Evolutionary conservation across 2,113 vertebrate genomes (phyloP).

Genomic region (Gymnarchus niloticus): DNA sequence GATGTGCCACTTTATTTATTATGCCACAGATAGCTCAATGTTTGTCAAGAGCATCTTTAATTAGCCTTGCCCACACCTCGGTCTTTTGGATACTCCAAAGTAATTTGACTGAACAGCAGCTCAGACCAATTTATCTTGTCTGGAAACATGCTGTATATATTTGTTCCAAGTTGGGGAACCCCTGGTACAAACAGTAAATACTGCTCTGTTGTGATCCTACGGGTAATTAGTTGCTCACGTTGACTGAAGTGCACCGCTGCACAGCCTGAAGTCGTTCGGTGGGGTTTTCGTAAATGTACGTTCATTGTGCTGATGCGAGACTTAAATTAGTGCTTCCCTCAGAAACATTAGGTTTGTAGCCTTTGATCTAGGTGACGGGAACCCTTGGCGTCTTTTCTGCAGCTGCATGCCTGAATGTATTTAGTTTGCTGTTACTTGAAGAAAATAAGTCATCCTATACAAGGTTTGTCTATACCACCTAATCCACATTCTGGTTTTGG

Average conservation of each 20-base stretch:
- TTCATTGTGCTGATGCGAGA: constrained; percentile 55
- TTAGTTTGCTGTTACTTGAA: not conserved
- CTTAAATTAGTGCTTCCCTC: constrained; percentile 58
- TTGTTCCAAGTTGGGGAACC: constrained; percentile 41
- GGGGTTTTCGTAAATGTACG: constrained; percentile 54
- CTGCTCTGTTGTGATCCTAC: constrained; percentile 19
- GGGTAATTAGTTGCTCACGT: constrained; percentile 57
- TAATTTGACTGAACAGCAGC: constrained; percentile 18
- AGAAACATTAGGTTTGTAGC: constrained; percentile 48
- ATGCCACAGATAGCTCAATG: constrained; percentile 8
- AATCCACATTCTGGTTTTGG: not conserved
- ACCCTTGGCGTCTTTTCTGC: constrained; percentile 36
- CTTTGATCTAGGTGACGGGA: constrained; percentile 53
- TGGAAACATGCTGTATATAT: constrained; percentile 22
- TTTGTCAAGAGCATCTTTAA: not conserved
- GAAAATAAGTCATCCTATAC: not conserved
- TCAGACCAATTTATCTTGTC: constrained; percentile 29
- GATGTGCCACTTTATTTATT: not conserved
- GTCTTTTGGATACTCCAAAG: not conserved
- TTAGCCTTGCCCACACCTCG: not conserved
- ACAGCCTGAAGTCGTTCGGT: constrained; percentile 57
- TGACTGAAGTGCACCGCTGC: constrained; percentile 56
- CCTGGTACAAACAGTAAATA: constrained; percentile 53
- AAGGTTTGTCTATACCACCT: not conserved
- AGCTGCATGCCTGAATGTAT: not conserved